Conservation (phyloP, 2,888 invertebrate genomes). For the Lepidocyrtoides sp. region DNA sequence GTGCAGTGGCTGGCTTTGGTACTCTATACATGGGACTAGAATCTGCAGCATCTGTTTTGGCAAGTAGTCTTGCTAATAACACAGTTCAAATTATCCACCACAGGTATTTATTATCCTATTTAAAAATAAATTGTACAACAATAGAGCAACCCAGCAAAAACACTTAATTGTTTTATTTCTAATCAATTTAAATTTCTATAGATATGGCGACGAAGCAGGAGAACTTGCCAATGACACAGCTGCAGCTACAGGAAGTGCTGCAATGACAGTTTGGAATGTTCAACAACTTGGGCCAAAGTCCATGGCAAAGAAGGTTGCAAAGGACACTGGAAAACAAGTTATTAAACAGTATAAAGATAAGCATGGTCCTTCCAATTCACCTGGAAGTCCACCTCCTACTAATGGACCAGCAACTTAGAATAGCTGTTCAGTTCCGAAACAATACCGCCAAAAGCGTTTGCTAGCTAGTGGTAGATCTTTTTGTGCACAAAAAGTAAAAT, state of each 20-base stretch:
- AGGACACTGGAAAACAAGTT: conserved; percentile 89
- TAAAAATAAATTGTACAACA: too few relatives aligned
- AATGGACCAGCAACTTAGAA: conserved; percentile 36
- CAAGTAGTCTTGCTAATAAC: conserved; percentile 89
- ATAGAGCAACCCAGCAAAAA: too few relatives aligned
- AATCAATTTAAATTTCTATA: conserved; percentile 85
- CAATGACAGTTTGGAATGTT: conserved; percentile 90
- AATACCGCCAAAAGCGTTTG: too few relatives aligned
- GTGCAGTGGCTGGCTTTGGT: conserved; percentile 91
- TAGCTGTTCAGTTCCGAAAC: too few relatives aligned
- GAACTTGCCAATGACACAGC: conserved; percentile 90
- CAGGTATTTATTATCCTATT: conserved; percentile 88
- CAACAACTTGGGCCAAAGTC: conserved; percentile 90
- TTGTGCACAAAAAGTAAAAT: too few relatives aligned
- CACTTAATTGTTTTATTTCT: conserved; percentile 20
- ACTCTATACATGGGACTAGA: conserved; percentile 92
- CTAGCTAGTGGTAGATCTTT: too few relatives aligned
- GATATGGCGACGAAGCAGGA: conserved; percentile 91
- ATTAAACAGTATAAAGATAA: conserved; percentile 87
- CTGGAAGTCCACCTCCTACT: conserved; percentile 42
- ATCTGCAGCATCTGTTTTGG: conserved; percentile 90
- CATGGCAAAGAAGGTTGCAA: conserved; percentile 89
- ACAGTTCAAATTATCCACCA: conserved; percentile 92
- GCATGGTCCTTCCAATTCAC: conserved; percentile 33
- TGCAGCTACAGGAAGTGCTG: conserved; percentile 91